Base-by-base conservation (phyloP, 2,113 vertebrate species). In the Gnathonemus echidnorhynchus region DNA sequence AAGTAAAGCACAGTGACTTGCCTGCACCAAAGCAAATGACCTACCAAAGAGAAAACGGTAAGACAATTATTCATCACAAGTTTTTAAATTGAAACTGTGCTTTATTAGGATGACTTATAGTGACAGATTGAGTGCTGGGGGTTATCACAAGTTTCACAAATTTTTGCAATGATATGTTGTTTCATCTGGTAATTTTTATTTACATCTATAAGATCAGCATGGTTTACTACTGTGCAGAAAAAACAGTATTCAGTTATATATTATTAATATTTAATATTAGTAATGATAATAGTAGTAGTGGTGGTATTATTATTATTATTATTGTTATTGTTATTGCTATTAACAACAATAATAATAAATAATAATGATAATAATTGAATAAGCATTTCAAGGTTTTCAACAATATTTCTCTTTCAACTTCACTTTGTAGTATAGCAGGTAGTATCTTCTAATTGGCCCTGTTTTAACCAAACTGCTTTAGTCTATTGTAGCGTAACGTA, bases 31-130 rank as follows among this genome's bases (percentile, higher is more conserved):
- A 19, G 0, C 87, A 5, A 27, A 2, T 0, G 15, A 0, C 0
- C 0, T 95, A 92, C 77, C 0, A n/a, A 21, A 94, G 94, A 89
- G 21, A 1, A 1, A 85, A 1, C 1, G 95, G 96, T 96, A 94
- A 93, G 95, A 56, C 74, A 35, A 5, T 58, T 1, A 19, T 31
- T 11, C 49, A 15, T 35, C 5, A n/a, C 10, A 88, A 49, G 24
- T 27, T 31, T 17, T 46, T 24, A 46, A 46, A 49, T 1, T 74
- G 17, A 56, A 88, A 39, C 7, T 39, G 0, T 49, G 9, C 13
- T 74, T 88, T 45, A 66, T 45, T 21, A 66, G 10, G 9, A 66
- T n/a, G 8, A 66, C 13, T 35, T 35, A 42, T 39, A 89, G 90
- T 3, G 27, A 3, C 62, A 66, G 62, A 31, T 31, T 11, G 62